Conservation (phyloP, 2,888 invertebrate species). For the Chrysomela aeneicollis region DNA sequence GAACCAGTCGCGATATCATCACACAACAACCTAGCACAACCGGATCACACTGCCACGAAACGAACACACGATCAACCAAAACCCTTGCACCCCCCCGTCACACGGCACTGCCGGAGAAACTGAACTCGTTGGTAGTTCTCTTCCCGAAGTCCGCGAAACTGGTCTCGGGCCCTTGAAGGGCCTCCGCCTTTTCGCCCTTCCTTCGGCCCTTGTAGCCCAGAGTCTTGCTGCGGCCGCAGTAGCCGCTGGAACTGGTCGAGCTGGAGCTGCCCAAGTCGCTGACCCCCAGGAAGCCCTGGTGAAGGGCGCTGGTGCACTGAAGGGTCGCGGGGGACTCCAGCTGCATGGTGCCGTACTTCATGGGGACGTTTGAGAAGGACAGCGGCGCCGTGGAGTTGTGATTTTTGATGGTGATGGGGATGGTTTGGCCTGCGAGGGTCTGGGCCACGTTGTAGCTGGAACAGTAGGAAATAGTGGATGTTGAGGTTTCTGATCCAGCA, state of each 20-base stretch:
- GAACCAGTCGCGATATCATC: background rate
- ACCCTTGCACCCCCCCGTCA: conserved; percentile 41
- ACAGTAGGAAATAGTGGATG: too few species aligned
- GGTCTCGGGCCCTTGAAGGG: conserved; percentile 58
- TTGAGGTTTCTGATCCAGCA: too few species aligned
- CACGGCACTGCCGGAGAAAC: conserved; percentile 59
- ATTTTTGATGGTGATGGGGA: conserved; percentile 61
- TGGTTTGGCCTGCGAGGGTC: conserved; percentile 60
- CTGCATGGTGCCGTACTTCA: conserved; percentile 56
- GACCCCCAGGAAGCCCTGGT: conserved; percentile 60
- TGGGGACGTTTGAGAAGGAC: conserved; percentile 45
- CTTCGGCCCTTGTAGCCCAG: conserved; percentile 53
- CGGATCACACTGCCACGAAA: too few species aligned
- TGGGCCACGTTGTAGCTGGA: conserved; percentile 35
- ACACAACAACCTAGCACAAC: too few species aligned
- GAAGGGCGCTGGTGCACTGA: conserved; percentile 52
- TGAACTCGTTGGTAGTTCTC: conserved; percentile 53
- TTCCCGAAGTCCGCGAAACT: conserved; percentile 54
- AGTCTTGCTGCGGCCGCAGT: conserved; percentile 58
- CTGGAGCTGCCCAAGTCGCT: conserved; percentile 58
- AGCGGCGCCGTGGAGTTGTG: conserved; percentile 51
- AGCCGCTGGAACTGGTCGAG: conserved; percentile 57
- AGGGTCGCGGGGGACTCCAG: conserved; percentile 17
- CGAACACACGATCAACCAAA: background rate
- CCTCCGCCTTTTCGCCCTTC: conserved; percentile 60